Percentiles rank a stretch among this genome's conserved stretches.
Conservation (phyloP, 2,797 vertebrate genomes). For the Diplodus puntazzo region DNA sequence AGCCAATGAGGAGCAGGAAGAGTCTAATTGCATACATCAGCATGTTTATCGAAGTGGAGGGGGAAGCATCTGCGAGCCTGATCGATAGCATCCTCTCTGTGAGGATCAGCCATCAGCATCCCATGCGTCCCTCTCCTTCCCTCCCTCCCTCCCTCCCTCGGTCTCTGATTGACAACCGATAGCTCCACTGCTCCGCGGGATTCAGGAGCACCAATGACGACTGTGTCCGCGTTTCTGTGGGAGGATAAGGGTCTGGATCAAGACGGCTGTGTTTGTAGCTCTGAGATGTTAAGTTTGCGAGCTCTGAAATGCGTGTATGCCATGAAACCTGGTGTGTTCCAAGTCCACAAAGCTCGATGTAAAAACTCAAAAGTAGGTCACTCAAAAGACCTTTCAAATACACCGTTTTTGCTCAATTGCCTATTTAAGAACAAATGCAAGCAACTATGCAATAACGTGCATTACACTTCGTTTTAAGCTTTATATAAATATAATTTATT, state of each 20-base stretch:
- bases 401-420: not conserved
- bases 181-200: conserved; percentile 48
- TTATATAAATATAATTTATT: not conserved
- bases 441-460: not conserved
- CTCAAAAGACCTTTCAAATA: not conserved
- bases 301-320: not conserved
- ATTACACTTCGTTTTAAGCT: not conserved
- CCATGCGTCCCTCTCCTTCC: conserved; percentile 24
- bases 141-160: conserved; percentile 33
- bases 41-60: conserved; percentile 67
- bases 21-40: conserved; percentile 51
- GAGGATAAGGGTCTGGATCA: conserved; percentile 62
- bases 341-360: not conserved
- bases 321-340: too few species aligned
- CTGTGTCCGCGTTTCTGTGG: conserved; percentile 60
- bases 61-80: conserved; percentile 51
- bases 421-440: not conserved
- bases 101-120: conserved; percentile 80
- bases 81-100: conserved; percentile 80
- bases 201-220: conserved; percentile 70
- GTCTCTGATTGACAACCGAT: conserved; percentile 72
- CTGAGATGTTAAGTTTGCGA: conserved; percentile 3
- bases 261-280: conserved; percentile 2
- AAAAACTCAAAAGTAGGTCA: not conserved
- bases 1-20: conserved; percentile 39